Percentiles rank a stretch among this genome's conserved stretches.
Conservation (phyloP, 2,113 vertebrate species). For the Scomber japonicus region DNA sequence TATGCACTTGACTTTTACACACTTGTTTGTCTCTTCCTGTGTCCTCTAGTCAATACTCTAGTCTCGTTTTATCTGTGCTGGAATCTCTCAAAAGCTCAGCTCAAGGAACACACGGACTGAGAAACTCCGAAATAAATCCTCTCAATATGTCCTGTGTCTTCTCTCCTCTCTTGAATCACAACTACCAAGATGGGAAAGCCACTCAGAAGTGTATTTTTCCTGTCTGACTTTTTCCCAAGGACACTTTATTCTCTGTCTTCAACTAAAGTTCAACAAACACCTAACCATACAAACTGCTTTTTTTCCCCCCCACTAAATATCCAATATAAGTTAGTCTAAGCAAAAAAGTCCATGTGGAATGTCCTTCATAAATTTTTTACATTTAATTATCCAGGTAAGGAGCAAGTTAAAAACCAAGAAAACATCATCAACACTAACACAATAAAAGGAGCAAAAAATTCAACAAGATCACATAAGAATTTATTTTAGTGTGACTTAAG, state of each 20-base stretch:
- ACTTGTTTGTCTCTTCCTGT: slow-evolving; percentile 3
- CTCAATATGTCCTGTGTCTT: slow-evolving; percentile 58
- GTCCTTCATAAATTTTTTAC: background rate
- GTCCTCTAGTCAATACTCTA: slow-evolving; percentile 55
- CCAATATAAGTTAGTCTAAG: background rate
- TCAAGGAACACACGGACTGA: slow-evolving; percentile 50
- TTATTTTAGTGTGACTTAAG: background rate
- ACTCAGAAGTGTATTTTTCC: slow-evolving; percentile 54
- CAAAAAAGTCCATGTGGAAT: background rate
- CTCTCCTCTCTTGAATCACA: slow-evolving; percentile 20
- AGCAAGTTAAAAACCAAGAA: background rate
- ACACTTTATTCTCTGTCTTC: slow-evolving; percentile 31
- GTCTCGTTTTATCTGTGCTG: slow-evolving; percentile 49
- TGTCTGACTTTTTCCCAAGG: slow-evolving; percentile 63
- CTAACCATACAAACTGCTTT: slow-evolving; percentile 13
- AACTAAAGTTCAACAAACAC: slow-evolving; percentile 43
- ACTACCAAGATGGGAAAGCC: slow-evolving; percentile 40
- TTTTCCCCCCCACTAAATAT: background rate
- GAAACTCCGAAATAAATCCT: slow-evolving; percentile 64
- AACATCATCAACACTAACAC: background rate
- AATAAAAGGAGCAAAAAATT: background rate
- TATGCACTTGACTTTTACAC: slow-evolving; percentile 18
- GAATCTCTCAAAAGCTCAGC: slow-evolving; percentile 60
- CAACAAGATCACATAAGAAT: background rate
- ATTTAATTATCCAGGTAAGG: background rate